Conservation (phyloP, 1,140 invertebrate genomes). For the Penaeus chinensis region DNA sequence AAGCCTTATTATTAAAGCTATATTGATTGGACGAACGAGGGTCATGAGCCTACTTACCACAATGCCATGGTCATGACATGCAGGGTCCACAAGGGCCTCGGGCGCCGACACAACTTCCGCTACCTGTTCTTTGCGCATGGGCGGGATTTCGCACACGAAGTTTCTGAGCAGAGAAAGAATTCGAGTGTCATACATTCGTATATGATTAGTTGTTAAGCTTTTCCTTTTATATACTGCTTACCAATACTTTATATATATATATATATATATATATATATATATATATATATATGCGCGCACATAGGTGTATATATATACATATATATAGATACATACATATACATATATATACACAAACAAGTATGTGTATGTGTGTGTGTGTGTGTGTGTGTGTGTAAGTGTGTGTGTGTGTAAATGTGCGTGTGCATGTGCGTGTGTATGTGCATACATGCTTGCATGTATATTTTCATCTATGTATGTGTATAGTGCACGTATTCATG, state of each 20-base stretch:
- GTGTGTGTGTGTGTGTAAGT: not conserved
- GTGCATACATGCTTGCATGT: not conserved
- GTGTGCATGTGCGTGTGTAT: not conserved
- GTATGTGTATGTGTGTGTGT: not conserved
- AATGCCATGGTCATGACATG: too few species aligned
- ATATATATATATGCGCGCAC: not conserved
- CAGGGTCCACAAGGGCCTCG: too few species aligned
- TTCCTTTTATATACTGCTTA: too few species aligned
- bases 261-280: slow-evolving; percentile 7
- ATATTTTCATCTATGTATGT: not conserved
- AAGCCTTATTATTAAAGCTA: too few species aligned
- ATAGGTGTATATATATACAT: not conserved
- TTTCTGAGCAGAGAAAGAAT: too few species aligned
- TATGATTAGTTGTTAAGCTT: too few species aligned
- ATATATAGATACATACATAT: not conserved
- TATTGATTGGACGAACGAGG: too few species aligned
- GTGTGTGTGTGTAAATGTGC: not conserved
- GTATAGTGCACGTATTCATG: not conserved
- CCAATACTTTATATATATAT: not conserved
- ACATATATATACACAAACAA: slow-evolving; percentile 3
- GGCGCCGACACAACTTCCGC: too few species aligned
- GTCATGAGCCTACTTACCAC: too few species aligned
- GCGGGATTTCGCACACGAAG: too few species aligned
- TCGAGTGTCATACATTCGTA: too few species aligned
- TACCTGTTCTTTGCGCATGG: too few species aligned